Evolutionary conservation across 2,113 vertebrate genomes (phyloP).

Genomic region (Oncorhynchus tshawytscha): DNA sequence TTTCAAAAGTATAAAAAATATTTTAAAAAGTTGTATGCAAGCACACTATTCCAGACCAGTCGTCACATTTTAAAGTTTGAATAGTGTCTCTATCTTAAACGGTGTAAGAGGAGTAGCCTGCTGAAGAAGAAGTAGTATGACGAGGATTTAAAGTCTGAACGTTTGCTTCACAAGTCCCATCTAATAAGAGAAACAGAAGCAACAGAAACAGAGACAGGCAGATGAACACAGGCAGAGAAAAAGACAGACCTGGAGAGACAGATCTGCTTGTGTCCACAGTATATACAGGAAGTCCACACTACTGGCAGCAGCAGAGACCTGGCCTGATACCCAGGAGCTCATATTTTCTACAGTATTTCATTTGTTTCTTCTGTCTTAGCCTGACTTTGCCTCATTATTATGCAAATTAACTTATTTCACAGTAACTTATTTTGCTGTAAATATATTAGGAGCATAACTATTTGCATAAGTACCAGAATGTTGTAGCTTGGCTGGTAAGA

Average conservation of each 20-base stretch:
- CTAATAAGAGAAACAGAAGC: not conserved
- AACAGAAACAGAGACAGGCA: not conserved
- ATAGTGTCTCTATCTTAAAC: too few species aligned
- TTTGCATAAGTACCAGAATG: slow-evolving; percentile 22
- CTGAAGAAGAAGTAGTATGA: too few species aligned
- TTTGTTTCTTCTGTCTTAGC: not conserved
- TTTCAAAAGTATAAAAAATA: too few species aligned
- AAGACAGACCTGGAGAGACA: not conserved
- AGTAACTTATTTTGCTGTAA: slow-evolving; percentile 40
- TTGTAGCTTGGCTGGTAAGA: not conserved
- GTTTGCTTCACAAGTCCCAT: too few species aligned
- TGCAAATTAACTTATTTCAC: slow-evolving; percentile 46
- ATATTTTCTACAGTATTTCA: not conserved
- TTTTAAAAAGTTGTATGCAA: too few species aligned
- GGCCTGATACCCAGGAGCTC: not conserved
- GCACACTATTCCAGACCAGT: too few species aligned
- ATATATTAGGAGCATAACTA: slow-evolving; percentile 47
- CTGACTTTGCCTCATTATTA: slow-evolving; percentile 44
- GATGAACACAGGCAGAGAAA: not conserved
- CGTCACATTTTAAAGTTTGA: too few species aligned
- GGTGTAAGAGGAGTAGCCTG: too few species aligned
- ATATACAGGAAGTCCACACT: not conserved
- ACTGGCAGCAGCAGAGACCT: not conserved
- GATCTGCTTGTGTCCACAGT: not conserved
- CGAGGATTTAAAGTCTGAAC: too few species aligned